A percentile compares a stretch with the other conserved stretches of the same genome.
These are phyloP conservation scores for Aradophagus sp. DNA, from an alignment of 1,140 invertebrate species.

Conservation along the genomic window DNA sequence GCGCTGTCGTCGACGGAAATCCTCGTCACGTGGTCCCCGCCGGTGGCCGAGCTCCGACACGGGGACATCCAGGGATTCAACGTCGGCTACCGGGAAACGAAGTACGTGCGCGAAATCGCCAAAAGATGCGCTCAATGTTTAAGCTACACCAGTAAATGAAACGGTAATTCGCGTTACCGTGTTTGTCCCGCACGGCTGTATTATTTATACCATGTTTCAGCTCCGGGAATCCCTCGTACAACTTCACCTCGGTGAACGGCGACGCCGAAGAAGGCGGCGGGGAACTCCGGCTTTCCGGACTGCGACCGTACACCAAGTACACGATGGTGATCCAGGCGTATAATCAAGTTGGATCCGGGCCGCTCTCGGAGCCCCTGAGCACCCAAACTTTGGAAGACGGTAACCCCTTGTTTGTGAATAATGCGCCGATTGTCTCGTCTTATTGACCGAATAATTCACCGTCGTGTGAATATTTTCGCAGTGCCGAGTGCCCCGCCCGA, in stretches of 20 bases:
- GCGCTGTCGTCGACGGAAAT: slow-evolving; percentile 85
- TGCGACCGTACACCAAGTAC: slow-evolving; percentile 87
- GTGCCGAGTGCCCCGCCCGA: slow-evolving; percentile 84
- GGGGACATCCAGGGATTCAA: slow-evolving; percentile 83
- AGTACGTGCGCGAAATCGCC: slow-evolving; percentile 29
- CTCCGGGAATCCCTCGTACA: slow-evolving; percentile 75
- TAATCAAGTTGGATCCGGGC: slow-evolving; percentile 89
- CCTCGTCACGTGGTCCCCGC: slow-evolving; percentile 85
- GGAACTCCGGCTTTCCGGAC: slow-evolving; percentile 78
- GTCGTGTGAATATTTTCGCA: slow-evolving; percentile 66
- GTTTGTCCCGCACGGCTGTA: too few relatives aligned
- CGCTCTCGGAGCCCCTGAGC: slow-evolving; percentile 82
- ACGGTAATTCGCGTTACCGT: slow-evolving; percentile 16
- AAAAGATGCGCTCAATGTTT: too few relatives aligned
- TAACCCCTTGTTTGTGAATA: slow-evolving; percentile 66
- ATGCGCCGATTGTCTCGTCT: slow-evolving; percentile 17
- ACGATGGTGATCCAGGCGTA: slow-evolving; percentile 88
- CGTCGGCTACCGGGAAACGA: slow-evolving; percentile 73
- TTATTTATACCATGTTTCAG: too few relatives aligned
- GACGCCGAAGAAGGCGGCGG: slow-evolving; percentile 81
- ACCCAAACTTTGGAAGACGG: slow-evolving; percentile 89
- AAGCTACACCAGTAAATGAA: neutral
- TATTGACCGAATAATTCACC: slow-evolving; percentile 27
- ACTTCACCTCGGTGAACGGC: slow-evolving; percentile 81
- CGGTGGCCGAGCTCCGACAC: slow-evolving; percentile 80